Evolutionary conservation across 2,797 vertebrate species (phyloP), one percentile per base, ranked within the genome.

Genomic region (Rachycentron canadum): DNA sequence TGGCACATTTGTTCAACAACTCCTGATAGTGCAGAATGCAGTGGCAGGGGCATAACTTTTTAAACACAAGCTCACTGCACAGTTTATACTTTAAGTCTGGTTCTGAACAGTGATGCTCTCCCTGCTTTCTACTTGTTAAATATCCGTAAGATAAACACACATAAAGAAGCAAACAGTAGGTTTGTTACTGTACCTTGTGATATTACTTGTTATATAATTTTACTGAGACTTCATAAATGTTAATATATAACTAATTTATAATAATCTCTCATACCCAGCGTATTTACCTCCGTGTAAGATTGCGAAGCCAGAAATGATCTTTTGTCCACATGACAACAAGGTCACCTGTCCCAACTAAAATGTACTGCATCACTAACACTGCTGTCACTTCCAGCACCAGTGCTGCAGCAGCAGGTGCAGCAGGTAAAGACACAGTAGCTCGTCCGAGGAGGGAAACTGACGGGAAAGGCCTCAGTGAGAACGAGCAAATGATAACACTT

Each of bases 1-100:
- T 93, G 83, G 73, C 62, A 73, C 82, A 76, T 79, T 88, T 63
- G 86, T 91, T 78, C 82, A 81, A 50, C 58, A 50, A 30, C 25
- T 80, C 83, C 73, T 86, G 87, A 85, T 80, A 68, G 45, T 73
- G 79, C 76, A 82, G 73, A 88, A 63, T 58, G 77, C 59, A 57
- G 79, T 21, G 32, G 34, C 0, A 30, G 59, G 65, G 13, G 26
- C 21, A 45, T 4, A 45, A 53, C 23, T 58, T 70, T 70, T 38
- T 32, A 60, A 76, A 81, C 32, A 52, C 65, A 38, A 21, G 0
- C 53, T 55, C 45, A 30, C 30, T 34, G 34, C 49, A 50, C 36
- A 36, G 10, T 28, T 11, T 36, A 34, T 5, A 49, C 32, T n/a
- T n/a, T 7, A 55, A 23, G 13, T 28, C 12, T 69, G 49, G 53